Evolutionary conservation across 2,797 vertebrate species (phyloP).

Genomic region (Pseudochirops cupreus): DNA sequence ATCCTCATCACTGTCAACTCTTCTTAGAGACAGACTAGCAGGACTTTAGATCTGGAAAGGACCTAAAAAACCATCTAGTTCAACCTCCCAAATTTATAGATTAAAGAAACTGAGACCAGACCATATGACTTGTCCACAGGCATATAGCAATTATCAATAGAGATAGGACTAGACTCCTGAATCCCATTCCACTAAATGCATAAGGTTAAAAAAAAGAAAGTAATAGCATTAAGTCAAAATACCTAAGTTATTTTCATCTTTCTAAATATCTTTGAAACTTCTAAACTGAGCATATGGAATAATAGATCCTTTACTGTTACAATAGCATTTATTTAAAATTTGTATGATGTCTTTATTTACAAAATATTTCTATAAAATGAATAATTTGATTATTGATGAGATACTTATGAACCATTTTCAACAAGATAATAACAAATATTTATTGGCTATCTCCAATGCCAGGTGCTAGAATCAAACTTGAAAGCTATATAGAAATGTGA

Average conservation of each 20-base stretch:
- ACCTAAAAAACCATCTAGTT: not conserved
- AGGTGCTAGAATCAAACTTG: not conserved
- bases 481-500: not conserved
- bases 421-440: not conserved
- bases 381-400: not conserved
- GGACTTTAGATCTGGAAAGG: not conserved
- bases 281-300: not conserved
- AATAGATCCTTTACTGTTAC: conserved; percentile 8
- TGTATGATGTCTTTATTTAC: not conserved
- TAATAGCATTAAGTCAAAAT: conserved; percentile 27
- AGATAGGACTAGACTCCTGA: not conserved
- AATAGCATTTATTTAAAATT: conserved; percentile 1
- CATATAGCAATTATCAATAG: not conserved
- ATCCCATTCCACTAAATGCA: not conserved
- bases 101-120: not conserved
- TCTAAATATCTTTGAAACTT: conserved; percentile 20
- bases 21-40: not conserved
- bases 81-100: not conserved
- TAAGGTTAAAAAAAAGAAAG: not conserved
- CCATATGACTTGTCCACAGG: not conserved
- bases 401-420: not conserved
- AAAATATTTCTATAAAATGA: not conserved
- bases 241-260: conserved; percentile 3
- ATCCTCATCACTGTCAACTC: not conserved
- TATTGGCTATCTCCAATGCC: not conserved